Evolutionary conservation across 2,797 vertebrate genomes (phyloP).

Genomic region (Protonibea diacanthus): DNA sequence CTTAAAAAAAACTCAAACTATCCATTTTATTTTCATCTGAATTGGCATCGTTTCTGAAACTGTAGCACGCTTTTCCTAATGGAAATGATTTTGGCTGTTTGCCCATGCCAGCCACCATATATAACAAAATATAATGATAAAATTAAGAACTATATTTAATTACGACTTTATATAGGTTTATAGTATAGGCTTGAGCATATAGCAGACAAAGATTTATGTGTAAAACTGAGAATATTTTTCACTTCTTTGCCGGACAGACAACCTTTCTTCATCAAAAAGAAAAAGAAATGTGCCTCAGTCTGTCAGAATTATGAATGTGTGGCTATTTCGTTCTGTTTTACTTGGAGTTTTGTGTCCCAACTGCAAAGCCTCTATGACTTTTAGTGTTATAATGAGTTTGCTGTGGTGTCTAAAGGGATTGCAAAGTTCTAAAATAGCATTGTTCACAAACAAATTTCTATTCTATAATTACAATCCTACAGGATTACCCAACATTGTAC

Average conservation of each 20-base stretch:
- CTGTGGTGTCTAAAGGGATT: slow-evolving; percentile 33
- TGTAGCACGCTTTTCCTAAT: too few relatives aligned
- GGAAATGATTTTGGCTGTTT: too few relatives aligned
- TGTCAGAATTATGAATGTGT: not conserved
- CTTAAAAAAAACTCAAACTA: too few relatives aligned
- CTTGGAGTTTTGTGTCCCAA: slow-evolving; percentile 29
- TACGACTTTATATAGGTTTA: too few relatives aligned
- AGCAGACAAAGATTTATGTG: not conserved
- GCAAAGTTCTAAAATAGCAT: slow-evolving; percentile 37
- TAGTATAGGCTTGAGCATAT: not conserved
- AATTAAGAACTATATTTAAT: too few relatives aligned
- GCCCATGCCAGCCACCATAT: too few relatives aligned
- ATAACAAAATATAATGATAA: not conserved
- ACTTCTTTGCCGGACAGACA: not conserved
- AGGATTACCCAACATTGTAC: slow-evolving; percentile 29
- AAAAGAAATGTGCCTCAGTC: not conserved
- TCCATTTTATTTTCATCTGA: too few relatives aligned
- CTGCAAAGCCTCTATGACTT: slow-evolving; percentile 41
- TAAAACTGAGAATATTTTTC: not conserved
- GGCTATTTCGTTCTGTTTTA: slow-evolving; percentile 35
- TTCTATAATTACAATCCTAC: slow-evolving; percentile 37
- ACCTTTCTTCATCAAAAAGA: not conserved
- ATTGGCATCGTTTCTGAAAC: too few relatives aligned
- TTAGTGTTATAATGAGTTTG: slow-evolving; percentile 50
- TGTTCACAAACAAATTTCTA: slow-evolving; percentile 38